Conservation (phyloP, 2,113 vertebrate genomes). For the Okapia johnstoni region DNA sequence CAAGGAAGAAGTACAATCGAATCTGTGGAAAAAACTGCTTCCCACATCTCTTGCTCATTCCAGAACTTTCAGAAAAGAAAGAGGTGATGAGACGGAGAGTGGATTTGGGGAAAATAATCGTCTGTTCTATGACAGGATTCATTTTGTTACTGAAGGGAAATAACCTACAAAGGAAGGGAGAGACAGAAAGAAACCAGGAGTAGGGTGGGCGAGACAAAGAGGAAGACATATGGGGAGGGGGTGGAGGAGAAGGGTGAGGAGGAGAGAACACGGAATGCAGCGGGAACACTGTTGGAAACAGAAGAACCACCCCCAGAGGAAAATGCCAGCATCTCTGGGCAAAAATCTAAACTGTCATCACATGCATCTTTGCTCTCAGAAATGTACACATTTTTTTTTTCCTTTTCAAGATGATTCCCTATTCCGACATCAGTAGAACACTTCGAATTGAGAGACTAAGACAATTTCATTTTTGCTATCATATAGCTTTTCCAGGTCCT, state of each 20-base stretch:
- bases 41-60: constrained; percentile 44
- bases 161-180: constrained; percentile 48
- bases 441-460: background rate
- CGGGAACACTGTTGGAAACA: constrained; percentile 58
- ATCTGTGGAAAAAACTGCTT: background rate
- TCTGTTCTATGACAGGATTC: constrained; percentile 64
- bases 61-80: constrained; percentile 62
- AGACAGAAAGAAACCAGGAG: constrained; percentile 66
- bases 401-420: constrained; percentile 20
- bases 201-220: constrained; percentile 61
- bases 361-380: constrained; percentile 50
- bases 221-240: constrained; percentile 72
- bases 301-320: constrained; percentile 61
- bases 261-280: constrained; percentile 50
- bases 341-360: constrained; percentile 63
- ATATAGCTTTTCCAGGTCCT: background rate
- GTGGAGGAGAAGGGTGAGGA: constrained; percentile 36
- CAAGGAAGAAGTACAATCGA: constrained; percentile 48
- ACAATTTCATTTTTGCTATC: background rate
- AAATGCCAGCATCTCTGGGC: constrained; percentile 59
- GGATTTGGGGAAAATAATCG: constrained; percentile 40
- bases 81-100: background rate
- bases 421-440: background rate
- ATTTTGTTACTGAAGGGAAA: constrained; percentile 61
- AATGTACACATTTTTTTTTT: constrained; percentile 22